phyloP scores from a whole-genome alignment of 2,797 vertebrate species.

The Schizopygopsis malacanthus region DNA sequence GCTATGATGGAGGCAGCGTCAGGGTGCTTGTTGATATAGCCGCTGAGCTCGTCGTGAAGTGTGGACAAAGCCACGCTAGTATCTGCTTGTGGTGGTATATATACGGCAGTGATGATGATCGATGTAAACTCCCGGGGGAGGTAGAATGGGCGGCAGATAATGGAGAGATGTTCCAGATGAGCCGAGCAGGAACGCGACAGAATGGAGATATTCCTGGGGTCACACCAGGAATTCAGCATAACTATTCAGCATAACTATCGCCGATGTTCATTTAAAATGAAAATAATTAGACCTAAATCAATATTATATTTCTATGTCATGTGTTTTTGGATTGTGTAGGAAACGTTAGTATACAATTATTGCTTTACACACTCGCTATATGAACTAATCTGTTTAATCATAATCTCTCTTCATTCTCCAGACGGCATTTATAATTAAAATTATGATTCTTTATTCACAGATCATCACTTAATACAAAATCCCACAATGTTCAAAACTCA shows the following conservation, averaged over 20 bases:
- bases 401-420: not conserved
- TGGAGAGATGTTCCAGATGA: too few relatives aligned
- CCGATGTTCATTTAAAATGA: not conserved
- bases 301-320: not conserved
- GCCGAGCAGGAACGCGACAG: too few relatives aligned
- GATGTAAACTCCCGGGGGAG: too few relatives aligned
- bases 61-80: too few relatives aligned
- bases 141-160: too few relatives aligned
- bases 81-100: too few relatives aligned
- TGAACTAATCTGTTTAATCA: not conserved
- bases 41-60: too few relatives aligned
- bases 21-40: too few relatives aligned
- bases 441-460: constrained; percentile 82
- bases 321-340: not conserved
- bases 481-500: constrained; percentile 81
- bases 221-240: too few relatives aligned
- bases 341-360: not conserved
- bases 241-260: not conserved
- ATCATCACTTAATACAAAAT: constrained; percentile 86
- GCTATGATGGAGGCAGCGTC: too few relatives aligned
- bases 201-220: too few relatives aligned
- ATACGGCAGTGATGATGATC: too few relatives aligned
- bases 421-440: not conserved
- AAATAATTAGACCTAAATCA: not conserved
- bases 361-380: not conserved